Conservation (phyloP, 2,113 vertebrate species). For the Penelope pileata region DNA sequence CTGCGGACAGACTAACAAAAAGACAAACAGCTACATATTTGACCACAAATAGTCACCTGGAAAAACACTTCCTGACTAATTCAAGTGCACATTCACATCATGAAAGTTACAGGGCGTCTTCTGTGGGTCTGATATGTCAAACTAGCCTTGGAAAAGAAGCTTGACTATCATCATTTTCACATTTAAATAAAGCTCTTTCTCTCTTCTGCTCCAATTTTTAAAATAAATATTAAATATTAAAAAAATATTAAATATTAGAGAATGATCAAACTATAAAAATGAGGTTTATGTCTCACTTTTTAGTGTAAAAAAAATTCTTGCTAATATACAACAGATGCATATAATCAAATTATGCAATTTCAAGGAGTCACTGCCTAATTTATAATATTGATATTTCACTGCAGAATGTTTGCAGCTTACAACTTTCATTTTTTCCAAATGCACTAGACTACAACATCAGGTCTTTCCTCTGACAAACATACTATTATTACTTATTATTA, state of each 20-base stretch:
- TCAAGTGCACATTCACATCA: not conserved
- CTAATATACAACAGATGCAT: not conserved
- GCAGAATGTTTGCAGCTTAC: accelerated
- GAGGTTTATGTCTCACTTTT: not conserved
- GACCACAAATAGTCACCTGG: not conserved
- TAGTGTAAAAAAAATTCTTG: not conserved
- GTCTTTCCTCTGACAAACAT: not conserved
- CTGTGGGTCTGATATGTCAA: not conserved
- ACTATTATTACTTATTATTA: not conserved
- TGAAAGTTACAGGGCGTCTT: not conserved
- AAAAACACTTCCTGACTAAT: not conserved
- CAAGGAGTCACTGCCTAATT: not conserved
- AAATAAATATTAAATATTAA: not conserved
- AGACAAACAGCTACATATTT: not conserved
- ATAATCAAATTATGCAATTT: not conserved
- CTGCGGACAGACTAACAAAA: not conserved
- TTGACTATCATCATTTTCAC: not conserved
- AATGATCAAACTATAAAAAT: not conserved
- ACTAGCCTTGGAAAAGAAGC: not conserved
- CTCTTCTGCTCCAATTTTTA: not conserved
- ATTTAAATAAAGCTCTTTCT: not conserved
- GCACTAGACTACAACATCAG: not conserved
- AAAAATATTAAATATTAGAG: not conserved
- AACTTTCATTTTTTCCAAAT: not conserved
- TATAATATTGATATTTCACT: not conserved